Evolutionary conservation across 2,888 invertebrate species (phyloP).

Genomic region (Crioceris asparagi): DNA sequence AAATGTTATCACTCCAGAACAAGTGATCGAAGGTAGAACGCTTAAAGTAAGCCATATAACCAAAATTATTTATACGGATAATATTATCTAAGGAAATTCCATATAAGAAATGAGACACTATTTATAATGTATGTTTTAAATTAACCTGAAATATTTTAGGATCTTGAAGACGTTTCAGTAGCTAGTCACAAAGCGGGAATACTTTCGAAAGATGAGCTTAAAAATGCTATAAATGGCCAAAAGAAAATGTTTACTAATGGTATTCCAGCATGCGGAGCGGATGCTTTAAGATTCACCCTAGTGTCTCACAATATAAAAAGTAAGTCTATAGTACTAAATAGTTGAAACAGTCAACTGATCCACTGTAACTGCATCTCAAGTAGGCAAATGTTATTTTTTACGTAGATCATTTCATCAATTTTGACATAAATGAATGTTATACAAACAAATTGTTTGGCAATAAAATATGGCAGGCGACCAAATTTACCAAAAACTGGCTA

Average conservation of each 20-base stretch:
- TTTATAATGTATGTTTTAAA: too few relatives aligned
- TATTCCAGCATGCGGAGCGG: conserved; percentile 96
- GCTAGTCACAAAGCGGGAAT: conserved; percentile 27
- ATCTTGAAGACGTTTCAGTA: conserved; percentile 26
- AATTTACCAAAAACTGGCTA: conserved; percentile 68
- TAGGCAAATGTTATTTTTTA: too few relatives aligned
- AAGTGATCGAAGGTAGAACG: conserved; percentile 82
- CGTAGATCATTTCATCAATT: conserved; percentile 79
- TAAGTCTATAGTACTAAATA: too few relatives aligned
- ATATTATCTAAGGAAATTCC: too few relatives aligned
- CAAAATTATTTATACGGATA: too few relatives aligned
- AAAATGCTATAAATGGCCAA: conserved; percentile 38
- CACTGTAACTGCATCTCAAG: background rate
- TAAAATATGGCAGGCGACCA: conserved; percentile 97
- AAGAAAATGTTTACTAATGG: conserved; percentile 56
- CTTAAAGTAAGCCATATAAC: conserved; percentile 47
- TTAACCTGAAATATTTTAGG: too few relatives aligned
- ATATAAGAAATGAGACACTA: too few relatives aligned
- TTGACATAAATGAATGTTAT: conserved; percentile 63
- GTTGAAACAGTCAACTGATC: too few relatives aligned
- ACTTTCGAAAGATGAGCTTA: conserved; percentile 32
- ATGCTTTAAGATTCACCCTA: conserved; percentile 75
- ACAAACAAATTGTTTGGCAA: conserved; percentile 89
- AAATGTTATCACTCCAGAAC: conserved; percentile 95
- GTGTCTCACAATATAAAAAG: conserved; percentile 37